Evolutionary conservation across 2,888 invertebrate species (phyloP), one percentile per base, ranked within the genome.

Genomic region (Diarsia rubi): DNA sequence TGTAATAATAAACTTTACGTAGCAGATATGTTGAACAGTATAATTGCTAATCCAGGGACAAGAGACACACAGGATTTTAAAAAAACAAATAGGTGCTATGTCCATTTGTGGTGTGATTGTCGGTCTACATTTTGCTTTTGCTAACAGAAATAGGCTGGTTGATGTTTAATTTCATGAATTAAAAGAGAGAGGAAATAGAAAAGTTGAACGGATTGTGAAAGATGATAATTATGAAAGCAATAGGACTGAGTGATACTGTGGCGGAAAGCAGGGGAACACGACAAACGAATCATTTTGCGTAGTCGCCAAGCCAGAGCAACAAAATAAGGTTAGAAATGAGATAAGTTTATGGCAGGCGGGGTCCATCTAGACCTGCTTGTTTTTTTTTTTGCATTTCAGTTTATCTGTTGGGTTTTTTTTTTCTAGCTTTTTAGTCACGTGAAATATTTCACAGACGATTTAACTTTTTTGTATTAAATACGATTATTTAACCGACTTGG

Each of bases 1-100:
- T 49, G 21, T 69, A 54, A 69, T 63, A 59, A 75, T 67, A 64
- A 76, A 76, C 24, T 57, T 66, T 66, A 69, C 19, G 31, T 63
- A 44, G 8, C 31, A 37, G 12, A 31, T 42, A 60, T 27, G 27
- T 47, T 24, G 54, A 47, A 54, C 24, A 54, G 52, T 64, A 24
- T 52, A 21, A 74, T 47, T 52, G 19, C 9, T 24, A 49, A 75
- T 16, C 47, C 19, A 9, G 27, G 14, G 14, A 52, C 14, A n/a
- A 63, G 52, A 52, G 31, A 27, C 1, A 47, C 57, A 49, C 19
- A 24, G 2, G 24, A 45, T 45, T 62, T 37, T n/a, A n/a, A n/a
- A 6, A n/a, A 52, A 62, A 19, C 5, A 44, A 78, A 70, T 8
- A n/a, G n/a, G n/a, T n/a, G 12, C 4, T 45, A 9, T 44, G 49